Conservation (phyloP, 2,888 invertebrate species). For the Hirtodrosophila trivittata region DNA sequence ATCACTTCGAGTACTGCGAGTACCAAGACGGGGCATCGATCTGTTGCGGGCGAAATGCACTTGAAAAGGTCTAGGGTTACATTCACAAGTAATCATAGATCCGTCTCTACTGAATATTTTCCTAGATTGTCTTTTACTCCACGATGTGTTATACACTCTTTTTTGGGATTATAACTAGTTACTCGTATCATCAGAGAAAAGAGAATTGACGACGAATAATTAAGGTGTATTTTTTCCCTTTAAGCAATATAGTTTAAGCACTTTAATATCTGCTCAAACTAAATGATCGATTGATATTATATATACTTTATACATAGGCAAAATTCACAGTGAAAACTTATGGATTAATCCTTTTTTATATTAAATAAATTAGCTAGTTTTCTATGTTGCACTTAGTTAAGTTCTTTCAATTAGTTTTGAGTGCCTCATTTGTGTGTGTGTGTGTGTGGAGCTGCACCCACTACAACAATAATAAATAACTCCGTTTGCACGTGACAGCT, state of each 20-base stretch:
- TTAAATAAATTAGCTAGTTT: slow-evolving; percentile 4
- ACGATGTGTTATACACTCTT: too few species aligned
- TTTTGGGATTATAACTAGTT: too few species aligned
- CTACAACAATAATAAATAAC: slow-evolving; percentile 50
- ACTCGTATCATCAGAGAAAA: too few species aligned
- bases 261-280: too few species aligned
- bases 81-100: slow-evolving; percentile 13
- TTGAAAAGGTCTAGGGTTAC: slow-evolving; percentile 32
- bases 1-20: slow-evolving; percentile 23
- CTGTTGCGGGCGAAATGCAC: slow-evolving; percentile 34
- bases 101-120: slow-evolving; percentile 4
- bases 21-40: slow-evolving; percentile 32
- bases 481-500: slow-evolving; percentile 43
- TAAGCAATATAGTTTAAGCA: too few species aligned
- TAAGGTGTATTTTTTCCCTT: too few species aligned
- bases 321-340: too few species aligned
- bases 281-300: too few species aligned
- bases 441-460: slow-evolving; percentile 27
- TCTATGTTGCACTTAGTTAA: slow-evolving; percentile 5
- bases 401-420: slow-evolving; percentile 33
- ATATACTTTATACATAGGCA: too few species aligned
- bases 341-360: too few species aligned
- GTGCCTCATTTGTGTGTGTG: slow-evolving; percentile 1
- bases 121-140: too few species aligned
- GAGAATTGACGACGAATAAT: too few species aligned